Conservation (phyloP, 2,113 vertebrate species). For the Cathartes aura region DNA sequence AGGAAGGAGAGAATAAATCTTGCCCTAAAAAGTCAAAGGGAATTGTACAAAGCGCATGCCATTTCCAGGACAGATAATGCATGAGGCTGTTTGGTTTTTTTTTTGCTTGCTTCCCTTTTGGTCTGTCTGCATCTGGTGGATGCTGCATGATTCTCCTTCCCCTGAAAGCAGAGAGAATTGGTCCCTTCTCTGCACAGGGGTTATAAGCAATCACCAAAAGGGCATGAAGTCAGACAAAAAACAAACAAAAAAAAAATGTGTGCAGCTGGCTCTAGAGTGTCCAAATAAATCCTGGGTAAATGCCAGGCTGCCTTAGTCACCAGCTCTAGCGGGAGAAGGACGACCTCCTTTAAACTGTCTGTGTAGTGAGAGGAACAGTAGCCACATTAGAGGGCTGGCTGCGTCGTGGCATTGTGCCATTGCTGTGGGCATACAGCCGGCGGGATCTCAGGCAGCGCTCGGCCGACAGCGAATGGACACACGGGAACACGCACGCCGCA, state of each 20-base stretch:
- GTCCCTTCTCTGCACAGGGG: not conserved
- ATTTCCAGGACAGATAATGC: not conserved
- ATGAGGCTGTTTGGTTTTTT: not conserved
- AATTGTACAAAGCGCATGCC: not conserved
- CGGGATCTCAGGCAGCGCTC: not conserved
- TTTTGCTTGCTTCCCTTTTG: not conserved
- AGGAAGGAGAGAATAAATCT: not conserved
- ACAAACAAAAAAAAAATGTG: not conserved
- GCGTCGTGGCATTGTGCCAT: rapidly evolving
- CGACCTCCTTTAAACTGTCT: not conserved
- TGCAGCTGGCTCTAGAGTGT: constrained; percentile 1
- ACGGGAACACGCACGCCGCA: not conserved
- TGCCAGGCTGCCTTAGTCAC: constrained; percentile 45
- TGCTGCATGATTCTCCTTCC: not conserved
- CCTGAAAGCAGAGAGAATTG: not conserved
- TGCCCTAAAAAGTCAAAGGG: not conserved
- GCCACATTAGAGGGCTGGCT: not conserved
- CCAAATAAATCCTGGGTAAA: constrained; percentile 59
- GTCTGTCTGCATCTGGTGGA: not conserved
- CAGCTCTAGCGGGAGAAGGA: not conserved
- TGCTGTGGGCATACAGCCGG: not conserved
- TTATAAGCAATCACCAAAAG: constrained; percentile 31
- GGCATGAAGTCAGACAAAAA: constrained; percentile 25
- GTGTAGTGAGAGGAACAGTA: not conserved
- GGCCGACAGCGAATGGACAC: not conserved